phyloP scores from a whole-genome alignment of 2,113 vertebrate species.

The Anarhynchus alexandrinus region DNA sequence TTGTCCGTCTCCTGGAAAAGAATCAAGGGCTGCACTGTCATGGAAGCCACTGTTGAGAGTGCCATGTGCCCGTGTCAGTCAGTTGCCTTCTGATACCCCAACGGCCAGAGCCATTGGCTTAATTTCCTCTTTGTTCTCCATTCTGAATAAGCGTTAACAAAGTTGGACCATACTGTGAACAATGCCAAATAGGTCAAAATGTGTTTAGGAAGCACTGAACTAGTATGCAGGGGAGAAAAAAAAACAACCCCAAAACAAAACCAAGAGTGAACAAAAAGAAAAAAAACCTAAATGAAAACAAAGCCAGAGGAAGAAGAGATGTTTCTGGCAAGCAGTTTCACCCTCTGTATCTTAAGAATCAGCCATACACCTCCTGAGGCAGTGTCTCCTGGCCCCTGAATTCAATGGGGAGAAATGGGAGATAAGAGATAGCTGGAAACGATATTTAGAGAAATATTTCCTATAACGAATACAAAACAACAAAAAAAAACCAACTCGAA shows the following conservation, averaged over 20 bases:
- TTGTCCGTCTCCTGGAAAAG: background rate
- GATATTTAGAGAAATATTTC: background rate
- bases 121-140: background rate
- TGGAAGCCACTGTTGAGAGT: background rate
- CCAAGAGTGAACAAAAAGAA: background rate
- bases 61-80: background rate
- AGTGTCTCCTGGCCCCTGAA: background rate
- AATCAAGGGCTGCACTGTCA: background rate
- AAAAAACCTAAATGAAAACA: background rate
- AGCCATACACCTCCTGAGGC: background rate
- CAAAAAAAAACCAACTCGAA: background rate
- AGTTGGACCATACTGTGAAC: background rate
- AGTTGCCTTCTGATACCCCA: background rate
- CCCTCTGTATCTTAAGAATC: background rate
- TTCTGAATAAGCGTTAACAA: background rate
- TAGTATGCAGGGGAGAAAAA: background rate
- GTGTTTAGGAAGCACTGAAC: background rate
- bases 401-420: background rate
- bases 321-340: background rate
- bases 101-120: background rate
- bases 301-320: background rate
- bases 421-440: background rate
- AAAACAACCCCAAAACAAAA: background rate
- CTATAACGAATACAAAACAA: background rate
- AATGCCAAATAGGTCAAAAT: background rate